Evolutionary conservation across 35 echinoderm and acorn worm species (phyloP).

Genomic region (Lytechinus variegatus): DNA sequence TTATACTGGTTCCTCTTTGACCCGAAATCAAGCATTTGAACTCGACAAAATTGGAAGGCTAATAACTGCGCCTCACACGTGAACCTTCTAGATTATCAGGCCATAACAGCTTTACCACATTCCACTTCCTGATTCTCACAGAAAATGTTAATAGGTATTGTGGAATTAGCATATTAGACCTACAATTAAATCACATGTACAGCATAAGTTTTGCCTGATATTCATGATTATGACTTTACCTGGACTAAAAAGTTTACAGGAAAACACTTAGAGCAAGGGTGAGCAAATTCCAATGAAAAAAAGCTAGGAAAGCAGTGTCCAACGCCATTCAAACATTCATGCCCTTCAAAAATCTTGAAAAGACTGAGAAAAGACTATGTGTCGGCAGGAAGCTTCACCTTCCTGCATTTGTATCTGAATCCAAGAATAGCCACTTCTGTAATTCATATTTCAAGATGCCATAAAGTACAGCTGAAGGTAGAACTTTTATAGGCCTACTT

Average conservation of each 20-base stretch:
- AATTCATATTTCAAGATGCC: not conserved
- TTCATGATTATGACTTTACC: too few relatives aligned
- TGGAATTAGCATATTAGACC: too few relatives aligned
- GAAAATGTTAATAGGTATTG: not conserved
- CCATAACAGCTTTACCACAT: not conserved
- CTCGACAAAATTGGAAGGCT: not conserved
- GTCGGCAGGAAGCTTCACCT: not conserved
- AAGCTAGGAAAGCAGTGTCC: too few relatives aligned
- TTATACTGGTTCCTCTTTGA: not conserved
- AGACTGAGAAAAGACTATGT: not conserved
- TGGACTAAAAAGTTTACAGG: too few relatives aligned
- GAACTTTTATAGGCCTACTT: not conserved
- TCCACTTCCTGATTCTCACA: not conserved
- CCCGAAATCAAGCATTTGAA: not conserved
- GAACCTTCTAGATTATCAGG: not conserved
- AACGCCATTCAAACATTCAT: not conserved
- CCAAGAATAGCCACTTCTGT: not conserved
- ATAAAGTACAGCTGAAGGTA: not conserved
- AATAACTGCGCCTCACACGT: not conserved
- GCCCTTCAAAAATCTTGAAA: not conserved
- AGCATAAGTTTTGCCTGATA: too few relatives aligned
- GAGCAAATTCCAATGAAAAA: too few relatives aligned
- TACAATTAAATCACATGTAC: too few relatives aligned
- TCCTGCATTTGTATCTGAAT: not conserved
- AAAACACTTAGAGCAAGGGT: too few relatives aligned